Evolutionary conservation across 2,888 invertebrate species (phyloP).

Genomic region (Drosophila stalkeri): DNA sequence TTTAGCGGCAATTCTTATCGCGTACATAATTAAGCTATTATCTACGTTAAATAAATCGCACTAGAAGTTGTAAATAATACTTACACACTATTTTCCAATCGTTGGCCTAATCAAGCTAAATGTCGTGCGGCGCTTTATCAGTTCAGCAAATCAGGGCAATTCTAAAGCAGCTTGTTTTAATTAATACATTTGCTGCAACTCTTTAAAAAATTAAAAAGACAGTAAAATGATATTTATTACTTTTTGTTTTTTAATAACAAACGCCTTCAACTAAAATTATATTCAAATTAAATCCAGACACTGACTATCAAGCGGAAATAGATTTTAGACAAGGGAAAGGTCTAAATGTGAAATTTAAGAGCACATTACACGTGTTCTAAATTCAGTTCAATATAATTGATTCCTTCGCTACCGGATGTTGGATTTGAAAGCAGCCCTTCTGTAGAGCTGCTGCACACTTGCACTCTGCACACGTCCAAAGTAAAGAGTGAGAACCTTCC

Average conservation of each 20-base stretch:
- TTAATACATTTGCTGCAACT: constrained; percentile 8
- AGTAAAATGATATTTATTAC: background rate
- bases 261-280: background rate
- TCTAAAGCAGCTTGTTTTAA: background rate
- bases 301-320: constrained; percentile 29
- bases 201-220: background rate
- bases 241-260: background rate
- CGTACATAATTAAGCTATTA: constrained; percentile 44
- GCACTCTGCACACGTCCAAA: constrained; percentile 57
- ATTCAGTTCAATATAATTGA: constrained; percentile 65
- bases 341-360: constrained; percentile 1
- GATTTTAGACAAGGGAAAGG: background rate
- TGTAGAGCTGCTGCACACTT: constrained; percentile 52
- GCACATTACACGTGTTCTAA: constrained; percentile 63
- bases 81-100: constrained; percentile 12
- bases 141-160: background rate
- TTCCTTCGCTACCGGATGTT: constrained; percentile 64
- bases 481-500: constrained; percentile 22
- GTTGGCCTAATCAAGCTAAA: constrained; percentile 20
- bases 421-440: constrained; percentile 33
- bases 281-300: background rate
- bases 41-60: constrained; percentile 32
- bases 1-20: constrained; percentile 49
- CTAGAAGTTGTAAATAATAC: constrained; percentile 38
- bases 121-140: constrained; percentile 51